A percentile compares a stretch with the other conserved stretches of the same genome.
phyloP scores from a whole-genome alignment of 2,888 invertebrate species.

The Bugulina stolonifera region DNA sequence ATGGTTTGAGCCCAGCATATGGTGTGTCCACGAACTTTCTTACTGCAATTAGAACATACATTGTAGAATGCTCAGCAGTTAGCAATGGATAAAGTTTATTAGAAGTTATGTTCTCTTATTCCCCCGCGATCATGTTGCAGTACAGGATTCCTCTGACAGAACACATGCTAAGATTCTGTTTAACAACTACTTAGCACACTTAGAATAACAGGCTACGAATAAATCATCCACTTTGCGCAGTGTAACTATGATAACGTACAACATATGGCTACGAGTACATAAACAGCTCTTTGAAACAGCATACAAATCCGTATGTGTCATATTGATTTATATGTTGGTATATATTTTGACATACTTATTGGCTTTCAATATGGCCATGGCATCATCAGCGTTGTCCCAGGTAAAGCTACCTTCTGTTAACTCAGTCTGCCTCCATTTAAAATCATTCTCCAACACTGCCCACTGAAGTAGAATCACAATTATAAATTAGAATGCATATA shows the following conservation, averaged over 20 bases:
- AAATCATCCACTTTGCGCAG: no score
- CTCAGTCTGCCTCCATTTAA: constrained; percentile 37
- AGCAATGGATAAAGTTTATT: neutral
- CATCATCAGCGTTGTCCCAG: neutral
- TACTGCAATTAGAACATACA: constrained; percentile 22
- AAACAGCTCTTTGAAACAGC: no score
- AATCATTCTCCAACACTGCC: constrained; percentile 34
- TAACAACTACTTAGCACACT: no score
- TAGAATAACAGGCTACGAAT: no score
- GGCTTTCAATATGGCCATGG: constrained; percentile 7
- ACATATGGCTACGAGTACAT: neutral
- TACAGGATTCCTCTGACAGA: no score
- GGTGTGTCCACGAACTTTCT: constrained; percentile 29
- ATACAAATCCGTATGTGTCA: no score
- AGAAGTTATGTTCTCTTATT: no score
- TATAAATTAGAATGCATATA: no score
- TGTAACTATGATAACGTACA: no score
- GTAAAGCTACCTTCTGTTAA: constrained; percentile 17
- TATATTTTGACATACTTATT: constrained; percentile 16
- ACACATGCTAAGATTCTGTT: no score
- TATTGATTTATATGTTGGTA: no score
- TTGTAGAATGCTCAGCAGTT: neutral
- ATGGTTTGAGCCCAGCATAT: constrained; percentile 27
- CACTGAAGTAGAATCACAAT: constrained; percentile 28
- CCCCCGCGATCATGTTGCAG: no score